Evolutionary conservation across 2,797 vertebrate genomes (phyloP).

Genomic region (Macropodus opercularis): DNA sequence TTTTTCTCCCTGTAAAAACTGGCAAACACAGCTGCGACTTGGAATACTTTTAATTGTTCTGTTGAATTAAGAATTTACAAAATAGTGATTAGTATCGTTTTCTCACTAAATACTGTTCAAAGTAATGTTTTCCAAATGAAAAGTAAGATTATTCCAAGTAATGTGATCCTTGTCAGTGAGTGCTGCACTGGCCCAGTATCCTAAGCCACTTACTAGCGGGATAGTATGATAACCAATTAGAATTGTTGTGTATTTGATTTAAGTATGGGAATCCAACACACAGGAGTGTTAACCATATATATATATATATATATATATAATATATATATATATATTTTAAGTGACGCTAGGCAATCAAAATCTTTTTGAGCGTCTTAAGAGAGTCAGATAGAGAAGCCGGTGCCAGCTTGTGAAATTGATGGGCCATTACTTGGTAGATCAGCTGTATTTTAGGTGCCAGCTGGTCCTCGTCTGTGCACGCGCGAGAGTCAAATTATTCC

Average conservation of each 20-base stretch:
- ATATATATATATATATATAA: too few species aligned
- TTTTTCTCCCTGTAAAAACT: not conserved
- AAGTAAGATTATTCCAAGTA: too few species aligned
- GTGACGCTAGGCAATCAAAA: too few species aligned
- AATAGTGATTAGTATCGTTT: not conserved
- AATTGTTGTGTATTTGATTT: conserved; percentile 67
- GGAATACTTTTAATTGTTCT: not conserved
- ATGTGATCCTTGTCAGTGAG: conserved; percentile 83
- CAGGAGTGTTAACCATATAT: too few species aligned
- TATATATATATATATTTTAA: too few species aligned
- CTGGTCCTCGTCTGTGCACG: conserved; percentile 49
- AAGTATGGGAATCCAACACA: conserved; percentile 65
- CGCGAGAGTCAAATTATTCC: conserved; percentile 30
- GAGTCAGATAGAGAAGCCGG: conserved; percentile 24
- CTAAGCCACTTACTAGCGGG: conserved; percentile 72
- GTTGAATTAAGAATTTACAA: not conserved
- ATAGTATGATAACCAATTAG: conserved; percentile 66
- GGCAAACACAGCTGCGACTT: not conserved
- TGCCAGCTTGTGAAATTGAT: conserved; percentile 61
- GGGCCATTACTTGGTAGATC: conserved; percentile 66
- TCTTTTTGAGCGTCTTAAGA: too few species aligned
- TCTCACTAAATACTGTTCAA: not conserved
- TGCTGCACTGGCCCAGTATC: conserved; percentile 79
- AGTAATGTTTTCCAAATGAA: too few species aligned
- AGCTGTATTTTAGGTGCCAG: conserved; percentile 56